phyloP scores from a whole-genome alignment of 2,888 invertebrate species.

The Drosophila anomalata region DNA sequence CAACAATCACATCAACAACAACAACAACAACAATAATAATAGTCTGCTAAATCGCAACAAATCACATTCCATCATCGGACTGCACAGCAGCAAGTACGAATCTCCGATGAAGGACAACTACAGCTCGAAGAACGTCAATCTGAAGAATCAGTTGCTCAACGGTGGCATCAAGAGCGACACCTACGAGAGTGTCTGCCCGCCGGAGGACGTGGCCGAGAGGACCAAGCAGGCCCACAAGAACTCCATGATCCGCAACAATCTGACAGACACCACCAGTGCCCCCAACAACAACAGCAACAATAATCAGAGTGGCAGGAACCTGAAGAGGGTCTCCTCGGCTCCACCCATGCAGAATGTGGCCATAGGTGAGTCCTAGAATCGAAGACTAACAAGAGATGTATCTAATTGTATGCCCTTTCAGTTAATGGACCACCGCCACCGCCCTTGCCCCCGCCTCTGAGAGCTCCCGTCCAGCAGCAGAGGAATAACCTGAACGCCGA shows the following conservation, averaged over 20 bases:
- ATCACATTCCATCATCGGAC: constrained; percentile 82
- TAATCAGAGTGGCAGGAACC: constrained; percentile 78
- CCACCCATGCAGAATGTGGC: constrained; percentile 84
- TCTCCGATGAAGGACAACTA: constrained; percentile 76
- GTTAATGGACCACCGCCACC: constrained; percentile 88
- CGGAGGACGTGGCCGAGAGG: constrained; percentile 83
- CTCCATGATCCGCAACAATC: constrained; percentile 82
- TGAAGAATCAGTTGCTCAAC: constrained; percentile 81
- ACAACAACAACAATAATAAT: constrained; percentile 41
- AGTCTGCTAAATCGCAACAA: constrained; percentile 81
- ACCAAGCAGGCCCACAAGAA: constrained; percentile 82
- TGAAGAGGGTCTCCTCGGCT: constrained; percentile 86
- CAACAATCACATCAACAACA: constrained; percentile 16
- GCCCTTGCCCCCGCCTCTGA: constrained; percentile 87
- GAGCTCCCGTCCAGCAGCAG: constrained; percentile 79
- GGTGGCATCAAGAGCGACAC: constrained; percentile 83
- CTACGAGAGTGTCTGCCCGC: constrained; percentile 84
- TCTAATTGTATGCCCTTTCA: constrained; percentile 16
- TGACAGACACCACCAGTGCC: constrained; percentile 55
- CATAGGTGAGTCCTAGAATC: constrained; percentile 67
- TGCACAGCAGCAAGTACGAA: constrained; percentile 81
- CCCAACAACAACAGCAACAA: constrained; percentile 56
- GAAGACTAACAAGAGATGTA: too few species aligned
- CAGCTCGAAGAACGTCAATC: constrained; percentile 80
- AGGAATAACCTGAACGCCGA: constrained; percentile 44